These are phyloP conservation scores for Otis tarda DNA, from an alignment of 2,113 vertebrate genomes.

Conservation along the genomic window DNA sequence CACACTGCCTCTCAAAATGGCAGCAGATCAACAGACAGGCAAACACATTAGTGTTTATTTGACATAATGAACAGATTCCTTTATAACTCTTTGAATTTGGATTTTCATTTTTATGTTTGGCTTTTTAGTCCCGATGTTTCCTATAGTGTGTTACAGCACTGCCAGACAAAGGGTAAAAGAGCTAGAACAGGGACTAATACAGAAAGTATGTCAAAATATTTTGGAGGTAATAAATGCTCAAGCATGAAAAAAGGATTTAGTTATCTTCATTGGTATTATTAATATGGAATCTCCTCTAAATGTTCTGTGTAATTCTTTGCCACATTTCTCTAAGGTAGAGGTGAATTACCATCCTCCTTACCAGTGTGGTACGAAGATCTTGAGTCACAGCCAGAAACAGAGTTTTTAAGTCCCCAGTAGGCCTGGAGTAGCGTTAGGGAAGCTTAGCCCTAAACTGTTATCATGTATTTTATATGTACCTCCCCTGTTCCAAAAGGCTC, in stretches of 20 bases:
- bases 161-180: not conserved
- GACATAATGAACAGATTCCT: not conserved
- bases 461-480: rapidly evolving
- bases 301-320: not conserved
- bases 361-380: not conserved
- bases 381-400: not conserved
- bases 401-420: not conserved
- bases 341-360: not conserved
- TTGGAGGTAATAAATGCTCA: not conserved
- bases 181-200: not conserved
- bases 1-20: not conserved
- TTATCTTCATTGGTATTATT: not conserved
- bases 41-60: not conserved
- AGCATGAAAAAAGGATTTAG: not conserved
- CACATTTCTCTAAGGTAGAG: not conserved
- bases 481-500: not conserved
- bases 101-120: not conserved
- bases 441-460: not conserved
- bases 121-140: not conserved
- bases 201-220: not conserved
- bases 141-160: not conserved
- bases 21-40: not conserved
- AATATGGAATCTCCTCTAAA: not conserved
- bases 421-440: not conserved
- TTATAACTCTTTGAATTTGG: not conserved